Conservation (phyloP, 1,140 invertebrate genomes). For the Chelonus insularis region DNA sequence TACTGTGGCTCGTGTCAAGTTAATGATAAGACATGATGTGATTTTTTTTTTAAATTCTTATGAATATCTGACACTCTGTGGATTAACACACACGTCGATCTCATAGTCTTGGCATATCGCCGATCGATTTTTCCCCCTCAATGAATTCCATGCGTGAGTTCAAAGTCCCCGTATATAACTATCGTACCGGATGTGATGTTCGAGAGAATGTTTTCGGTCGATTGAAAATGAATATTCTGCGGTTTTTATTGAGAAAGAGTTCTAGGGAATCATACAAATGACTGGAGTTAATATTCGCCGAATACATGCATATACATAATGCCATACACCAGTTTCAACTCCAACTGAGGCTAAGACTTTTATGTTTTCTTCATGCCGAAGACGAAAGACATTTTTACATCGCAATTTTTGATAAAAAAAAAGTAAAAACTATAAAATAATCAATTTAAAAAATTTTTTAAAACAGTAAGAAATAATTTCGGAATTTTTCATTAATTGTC, state of each 20-base stretch:
- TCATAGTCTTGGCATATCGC: slow-evolving; percentile 19
- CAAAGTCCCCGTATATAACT: slow-evolving; percentile 14
- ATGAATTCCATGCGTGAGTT: slow-evolving; percentile 14
- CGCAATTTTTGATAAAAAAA: too few species aligned
- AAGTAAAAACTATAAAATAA: too few species aligned
- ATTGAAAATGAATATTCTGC: slow-evolving; percentile 5
- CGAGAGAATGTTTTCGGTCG: not conserved
- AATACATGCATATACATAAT: too few species aligned
- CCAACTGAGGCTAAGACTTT: too few species aligned
- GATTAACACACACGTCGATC: slow-evolving; percentile 3
- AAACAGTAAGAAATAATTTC: too few species aligned
- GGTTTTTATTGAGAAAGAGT: not conserved
- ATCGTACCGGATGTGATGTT: slow-evolving; percentile 13
- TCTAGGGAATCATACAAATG: too few species aligned
- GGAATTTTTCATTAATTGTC: too few species aligned
- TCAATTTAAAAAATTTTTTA: too few species aligned
- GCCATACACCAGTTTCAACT: too few species aligned
- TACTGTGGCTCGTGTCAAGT: not conserved
- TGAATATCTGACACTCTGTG: not conserved
- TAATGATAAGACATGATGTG: not conserved
- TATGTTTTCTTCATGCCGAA: too few species aligned
- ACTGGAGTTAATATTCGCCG: too few species aligned
- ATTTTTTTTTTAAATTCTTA: not conserved
- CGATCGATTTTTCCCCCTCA: slow-evolving; percentile 18
- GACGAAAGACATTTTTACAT: too few species aligned